Conservation (phyloP, 2,888 invertebrate species). For the Priocnemis perturbator region DNA sequence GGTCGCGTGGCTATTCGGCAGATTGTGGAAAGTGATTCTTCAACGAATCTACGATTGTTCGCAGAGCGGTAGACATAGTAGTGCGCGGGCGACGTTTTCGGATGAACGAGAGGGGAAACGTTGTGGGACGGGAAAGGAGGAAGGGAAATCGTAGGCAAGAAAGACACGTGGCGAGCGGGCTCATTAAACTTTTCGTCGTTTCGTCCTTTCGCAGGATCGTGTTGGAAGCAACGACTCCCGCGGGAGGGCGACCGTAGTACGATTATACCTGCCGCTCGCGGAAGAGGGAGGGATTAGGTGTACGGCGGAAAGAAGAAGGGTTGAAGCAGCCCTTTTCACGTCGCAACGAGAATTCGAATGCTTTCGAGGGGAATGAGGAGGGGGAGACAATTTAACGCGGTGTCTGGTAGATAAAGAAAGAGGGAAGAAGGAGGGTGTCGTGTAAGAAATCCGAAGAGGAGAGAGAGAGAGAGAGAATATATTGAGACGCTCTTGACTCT, state of each 20-base stretch:
- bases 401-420: background rate
- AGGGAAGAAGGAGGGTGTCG: no score
- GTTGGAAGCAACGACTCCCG: conserved; percentile 61
- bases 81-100: background rate
- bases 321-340: conserved; percentile 48
- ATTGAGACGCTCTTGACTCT: conserved; percentile 18
- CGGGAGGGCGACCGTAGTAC: conserved; percentile 54
- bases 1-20: no score
- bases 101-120: background rate
- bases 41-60: no score
- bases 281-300: conserved; percentile 56
- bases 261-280: conserved; percentile 51
- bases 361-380: conserved; percentile 28
- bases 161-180: conserved; percentile 54
- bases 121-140: background rate
- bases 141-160: conserved; percentile 35
- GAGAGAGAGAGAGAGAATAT: conserved; percentile 4
- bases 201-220: conserved; percentile 61
- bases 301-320: conserved; percentile 62
- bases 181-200: conserved; percentile 73
- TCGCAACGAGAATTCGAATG: conserved; percentile 51
- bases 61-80: background rate
- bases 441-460: background rate
- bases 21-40: no score
- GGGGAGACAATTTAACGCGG: conserved; percentile 1